These are phyloP conservation scores for Harpagus bidentatus DNA, from an alignment of 2,113 vertebrate genomes.

Conservation along the genomic window DNA sequence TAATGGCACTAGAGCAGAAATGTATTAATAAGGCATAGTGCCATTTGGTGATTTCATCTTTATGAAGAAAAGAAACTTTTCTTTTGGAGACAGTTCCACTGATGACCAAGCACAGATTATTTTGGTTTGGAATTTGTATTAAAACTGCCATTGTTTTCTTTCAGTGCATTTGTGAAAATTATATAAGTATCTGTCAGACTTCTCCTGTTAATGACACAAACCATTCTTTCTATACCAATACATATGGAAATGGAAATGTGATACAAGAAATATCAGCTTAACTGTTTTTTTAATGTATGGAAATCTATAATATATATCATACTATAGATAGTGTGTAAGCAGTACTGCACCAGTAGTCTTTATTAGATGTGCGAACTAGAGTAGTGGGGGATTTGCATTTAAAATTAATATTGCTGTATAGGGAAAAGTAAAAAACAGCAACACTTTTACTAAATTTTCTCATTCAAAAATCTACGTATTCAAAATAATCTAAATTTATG, in stretches of 20 bases:
- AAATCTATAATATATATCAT: background rate
- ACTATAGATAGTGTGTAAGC: background rate
- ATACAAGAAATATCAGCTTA: background rate
- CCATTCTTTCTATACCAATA: background rate
- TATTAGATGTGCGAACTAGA: background rate
- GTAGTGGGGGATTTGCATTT: background rate
- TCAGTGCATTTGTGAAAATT: background rate
- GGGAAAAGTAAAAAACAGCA: background rate
- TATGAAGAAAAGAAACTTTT: background rate
- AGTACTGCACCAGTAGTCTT: background rate
- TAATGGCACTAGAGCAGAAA: constrained; percentile 41
- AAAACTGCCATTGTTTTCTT: background rate
- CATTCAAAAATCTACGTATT: background rate
- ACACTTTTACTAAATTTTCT: background rate
- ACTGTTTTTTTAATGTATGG: background rate
- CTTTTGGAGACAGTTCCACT: background rate
- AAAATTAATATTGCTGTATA: background rate
- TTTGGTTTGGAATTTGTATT: background rate
- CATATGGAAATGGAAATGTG: background rate
- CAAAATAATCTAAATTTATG: background rate
- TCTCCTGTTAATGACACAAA: background rate
- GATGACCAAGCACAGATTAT: background rate
- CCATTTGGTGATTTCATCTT: background rate
- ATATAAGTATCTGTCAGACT: background rate
- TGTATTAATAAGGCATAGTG: background rate